Evolutionary conservation across 2,113 vertebrate species (phyloP).

Genomic region (Oncorhynchus keta): DNA sequence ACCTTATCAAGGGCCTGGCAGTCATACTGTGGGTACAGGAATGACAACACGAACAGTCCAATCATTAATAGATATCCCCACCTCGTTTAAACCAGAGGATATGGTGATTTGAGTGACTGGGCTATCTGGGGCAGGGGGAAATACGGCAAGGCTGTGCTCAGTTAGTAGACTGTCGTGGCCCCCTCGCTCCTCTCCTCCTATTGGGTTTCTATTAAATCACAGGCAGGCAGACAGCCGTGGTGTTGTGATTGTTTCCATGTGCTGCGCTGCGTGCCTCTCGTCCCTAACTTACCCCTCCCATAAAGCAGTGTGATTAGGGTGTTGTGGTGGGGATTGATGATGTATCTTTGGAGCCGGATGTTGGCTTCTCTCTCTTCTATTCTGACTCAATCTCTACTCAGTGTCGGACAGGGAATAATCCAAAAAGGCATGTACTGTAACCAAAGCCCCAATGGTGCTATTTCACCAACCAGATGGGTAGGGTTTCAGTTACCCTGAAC

Average conservation of each 20-base stretch:
- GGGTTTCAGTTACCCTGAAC: background rate
- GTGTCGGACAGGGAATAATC: background rate
- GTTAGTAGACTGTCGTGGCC: background rate
- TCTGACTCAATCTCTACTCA: background rate
- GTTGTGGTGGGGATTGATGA: background rate
- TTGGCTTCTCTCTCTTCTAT: background rate
- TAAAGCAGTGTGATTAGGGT: background rate
- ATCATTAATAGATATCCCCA: constrained; percentile 15
- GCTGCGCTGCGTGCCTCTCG: constrained; percentile 24
- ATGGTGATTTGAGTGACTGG: constrained; percentile 29
- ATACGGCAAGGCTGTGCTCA: constrained; percentile 25
- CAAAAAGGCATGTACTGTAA: background rate
- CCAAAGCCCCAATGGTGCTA: background rate
- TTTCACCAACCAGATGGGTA: background rate
- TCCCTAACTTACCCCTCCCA: background rate
- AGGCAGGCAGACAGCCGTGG: constrained; percentile 11
- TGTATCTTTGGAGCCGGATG: background rate
- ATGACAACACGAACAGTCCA: constrained; percentile 1
- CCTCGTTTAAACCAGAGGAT: constrained; percentile 23
- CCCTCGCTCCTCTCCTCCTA: constrained; percentile 30
- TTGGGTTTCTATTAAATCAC: constrained; percentile 42
- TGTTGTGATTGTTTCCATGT: constrained; percentile 60
- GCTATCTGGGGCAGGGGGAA: constrained; percentile 40
- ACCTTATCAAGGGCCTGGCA: background rate
- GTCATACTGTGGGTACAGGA: background rate